A percentile compares a stretch with the other conserved stretches of the same genome.
phyloP scores from a whole-genome alignment of 2,888 invertebrate genomes.

The Cetonia aurata region DNA sequence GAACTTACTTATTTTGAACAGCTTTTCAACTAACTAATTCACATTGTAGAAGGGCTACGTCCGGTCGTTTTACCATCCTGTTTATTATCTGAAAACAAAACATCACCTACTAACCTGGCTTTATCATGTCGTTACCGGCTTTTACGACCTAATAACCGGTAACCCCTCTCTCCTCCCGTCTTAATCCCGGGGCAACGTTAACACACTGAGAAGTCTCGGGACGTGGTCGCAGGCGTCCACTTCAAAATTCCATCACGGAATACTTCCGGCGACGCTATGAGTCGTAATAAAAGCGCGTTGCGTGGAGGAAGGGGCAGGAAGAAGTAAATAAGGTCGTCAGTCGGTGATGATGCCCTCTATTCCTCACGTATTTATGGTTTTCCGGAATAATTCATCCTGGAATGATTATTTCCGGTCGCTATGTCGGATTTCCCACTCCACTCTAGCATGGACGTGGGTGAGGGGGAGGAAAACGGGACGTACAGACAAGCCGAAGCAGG shows the following conservation, averaged over 20 bases:
- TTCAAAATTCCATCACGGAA: slow-evolving; percentile 33
- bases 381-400: slow-evolving; percentile 7
- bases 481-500: too few species aligned
- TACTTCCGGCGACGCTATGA: slow-evolving; percentile 14
- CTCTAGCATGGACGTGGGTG: too few species aligned
- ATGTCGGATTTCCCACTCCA: background rate
- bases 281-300: slow-evolving; percentile 16
- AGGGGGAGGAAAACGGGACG: too few species aligned
- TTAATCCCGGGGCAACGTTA: background rate
- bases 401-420: background rate
- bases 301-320: too few species aligned
- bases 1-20: too few species aligned
- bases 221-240: background rate
- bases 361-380: slow-evolving; percentile 17
- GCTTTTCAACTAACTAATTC: too few species aligned
- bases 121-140: too few species aligned
- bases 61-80: too few species aligned
- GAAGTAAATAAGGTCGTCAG: too few species aligned
- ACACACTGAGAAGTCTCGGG: background rate
- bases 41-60: too few species aligned
- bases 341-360: background rate
- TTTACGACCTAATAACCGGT: slow-evolving; percentile 32
- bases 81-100: too few species aligned
- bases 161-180: background rate
- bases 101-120: too few species aligned